Conservation (phyloP, 2,797 vertebrate species). For the Thalassophryne amazonica region DNA sequence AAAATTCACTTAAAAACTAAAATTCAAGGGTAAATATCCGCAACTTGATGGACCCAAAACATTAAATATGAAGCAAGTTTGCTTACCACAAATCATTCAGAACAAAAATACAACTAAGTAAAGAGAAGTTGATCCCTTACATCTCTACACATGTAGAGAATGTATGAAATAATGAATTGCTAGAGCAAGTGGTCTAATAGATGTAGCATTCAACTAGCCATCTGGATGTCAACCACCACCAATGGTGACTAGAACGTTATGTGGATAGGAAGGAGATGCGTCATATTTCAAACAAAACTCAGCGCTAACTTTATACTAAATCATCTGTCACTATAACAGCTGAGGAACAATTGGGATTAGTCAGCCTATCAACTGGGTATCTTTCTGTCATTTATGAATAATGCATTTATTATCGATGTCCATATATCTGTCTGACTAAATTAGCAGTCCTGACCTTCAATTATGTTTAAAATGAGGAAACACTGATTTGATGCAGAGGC, state of each 20-base stretch:
- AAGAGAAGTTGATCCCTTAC: too few relatives aligned
- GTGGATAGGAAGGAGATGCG: slow-evolving; percentile 31
- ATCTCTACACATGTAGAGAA: slow-evolving; percentile 19
- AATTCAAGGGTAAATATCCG: too few relatives aligned
- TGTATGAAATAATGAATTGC: slow-evolving; percentile 27
- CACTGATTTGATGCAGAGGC: neutral
- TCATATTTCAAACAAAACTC: slow-evolving; percentile 52
- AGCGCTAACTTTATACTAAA: slow-evolving; percentile 28
- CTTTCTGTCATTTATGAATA: neutral
- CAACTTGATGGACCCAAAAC: too few relatives aligned
- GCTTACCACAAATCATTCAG: too few relatives aligned
- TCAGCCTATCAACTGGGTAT: neutral
- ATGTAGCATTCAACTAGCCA: slow-evolving; percentile 45
- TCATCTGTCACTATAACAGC: slow-evolving; percentile 4
- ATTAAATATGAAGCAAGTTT: too few relatives aligned
- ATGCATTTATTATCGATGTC: slow-evolving; percentile 8
- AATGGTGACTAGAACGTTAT: slow-evolving; percentile 48
- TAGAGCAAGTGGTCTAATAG: slow-evolving; percentile 28
- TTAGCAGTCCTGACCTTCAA: neutral
- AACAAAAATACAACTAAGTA: too few relatives aligned
- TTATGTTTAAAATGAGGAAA: neutral
- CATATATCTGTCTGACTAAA: neutral
- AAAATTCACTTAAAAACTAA: too few relatives aligned
- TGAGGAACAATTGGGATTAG: neutral
- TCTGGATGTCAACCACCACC: slow-evolving; percentile 56